Conservation (phyloP, 1,140 invertebrate species). For the Drosophila arawakana region DNA sequence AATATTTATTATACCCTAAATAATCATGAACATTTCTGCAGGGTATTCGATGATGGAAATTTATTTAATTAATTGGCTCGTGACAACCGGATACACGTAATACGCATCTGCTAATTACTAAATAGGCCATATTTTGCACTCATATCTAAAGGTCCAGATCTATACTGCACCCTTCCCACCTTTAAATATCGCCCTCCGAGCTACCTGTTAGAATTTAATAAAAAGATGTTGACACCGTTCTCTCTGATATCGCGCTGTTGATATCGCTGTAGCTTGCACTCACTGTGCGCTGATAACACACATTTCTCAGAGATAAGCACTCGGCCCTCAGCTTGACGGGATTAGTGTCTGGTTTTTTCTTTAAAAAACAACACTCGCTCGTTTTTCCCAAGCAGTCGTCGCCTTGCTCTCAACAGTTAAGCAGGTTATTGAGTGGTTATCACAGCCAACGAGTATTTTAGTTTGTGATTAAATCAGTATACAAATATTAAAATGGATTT, state of each 20-base stretch:
- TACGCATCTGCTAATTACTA: slow-evolving; percentile 25
- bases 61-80: background rate
- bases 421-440: slow-evolving; percentile 58
- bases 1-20: background rate
- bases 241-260: slow-evolving; percentile 9
- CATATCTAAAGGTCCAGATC: slow-evolving; percentile 21
- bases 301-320: slow-evolving; percentile 71
- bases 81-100: background rate
- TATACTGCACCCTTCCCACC: background rate
- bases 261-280: slow-evolving; percentile 45
- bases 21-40: background rate
- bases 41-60: background rate
- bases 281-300: slow-evolving; percentile 60
- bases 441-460: slow-evolving; percentile 67
- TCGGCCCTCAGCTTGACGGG: slow-evolving; percentile 46
- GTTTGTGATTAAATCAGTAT: slow-evolving; percentile 70
- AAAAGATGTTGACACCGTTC: slow-evolving; percentile 21
- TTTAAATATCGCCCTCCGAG: background rate
- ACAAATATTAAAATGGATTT: slow-evolving; percentile 23
- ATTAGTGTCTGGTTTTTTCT: slow-evolving; percentile 73
- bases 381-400: slow-evolving; percentile 54
- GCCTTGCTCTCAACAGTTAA: slow-evolving; percentile 61
- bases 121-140: background rate
- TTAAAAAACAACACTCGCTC: slow-evolving; percentile 69
- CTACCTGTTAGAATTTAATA: background rate